Percentiles rank a stretch among this genome's conserved stretches.
phyloP scores from a whole-genome alignment of 2,113 vertebrate genomes.

The Ailuropoda melanoleuca region DNA sequence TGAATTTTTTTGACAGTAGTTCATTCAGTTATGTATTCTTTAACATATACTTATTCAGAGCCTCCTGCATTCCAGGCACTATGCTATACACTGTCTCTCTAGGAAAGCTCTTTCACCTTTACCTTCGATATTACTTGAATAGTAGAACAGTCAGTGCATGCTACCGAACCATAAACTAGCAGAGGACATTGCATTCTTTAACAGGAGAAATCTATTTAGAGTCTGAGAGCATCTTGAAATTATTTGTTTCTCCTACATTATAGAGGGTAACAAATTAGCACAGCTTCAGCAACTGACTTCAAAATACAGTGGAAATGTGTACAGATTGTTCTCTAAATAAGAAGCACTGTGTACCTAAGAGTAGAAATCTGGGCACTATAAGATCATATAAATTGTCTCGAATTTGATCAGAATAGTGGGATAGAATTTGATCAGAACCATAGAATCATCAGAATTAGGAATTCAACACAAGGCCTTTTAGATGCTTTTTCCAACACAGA shows the following conservation, averaged over 20 bases:
- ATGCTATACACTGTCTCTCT: conserved; percentile 34
- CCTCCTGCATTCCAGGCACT: not conserved
- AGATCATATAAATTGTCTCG: conserved; percentile 27
- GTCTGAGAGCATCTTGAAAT: conserved; percentile 5
- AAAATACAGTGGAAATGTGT: conserved; percentile 11
- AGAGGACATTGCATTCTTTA: conserved; percentile 47
- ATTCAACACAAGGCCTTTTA: not conserved
- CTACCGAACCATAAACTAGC: conserved; percentile 42
- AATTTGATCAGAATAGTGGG: not conserved
- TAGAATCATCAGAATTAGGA: conserved; percentile 17
- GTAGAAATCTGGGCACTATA: not conserved
- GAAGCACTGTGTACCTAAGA: not conserved
- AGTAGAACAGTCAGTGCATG: conserved; percentile 59
- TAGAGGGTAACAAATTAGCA: not conserved
- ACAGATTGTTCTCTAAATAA: not conserved
- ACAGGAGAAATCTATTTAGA: conserved; percentile 40
- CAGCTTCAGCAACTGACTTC: conserved; percentile 16
- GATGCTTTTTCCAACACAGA: not conserved
- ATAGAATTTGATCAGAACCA: not conserved
- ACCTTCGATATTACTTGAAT: conserved; percentile 16
- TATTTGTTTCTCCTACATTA: not conserved
- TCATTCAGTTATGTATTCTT: conserved; percentile 54
- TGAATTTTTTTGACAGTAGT: conserved; percentile 50
- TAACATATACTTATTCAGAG: conserved; percentile 17
- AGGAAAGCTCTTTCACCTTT: conserved; percentile 46